These are phyloP conservation scores for Chaetodon auriga DNA, from an alignment of 2,113 vertebrate species.

Conservation along the genomic window DNA sequence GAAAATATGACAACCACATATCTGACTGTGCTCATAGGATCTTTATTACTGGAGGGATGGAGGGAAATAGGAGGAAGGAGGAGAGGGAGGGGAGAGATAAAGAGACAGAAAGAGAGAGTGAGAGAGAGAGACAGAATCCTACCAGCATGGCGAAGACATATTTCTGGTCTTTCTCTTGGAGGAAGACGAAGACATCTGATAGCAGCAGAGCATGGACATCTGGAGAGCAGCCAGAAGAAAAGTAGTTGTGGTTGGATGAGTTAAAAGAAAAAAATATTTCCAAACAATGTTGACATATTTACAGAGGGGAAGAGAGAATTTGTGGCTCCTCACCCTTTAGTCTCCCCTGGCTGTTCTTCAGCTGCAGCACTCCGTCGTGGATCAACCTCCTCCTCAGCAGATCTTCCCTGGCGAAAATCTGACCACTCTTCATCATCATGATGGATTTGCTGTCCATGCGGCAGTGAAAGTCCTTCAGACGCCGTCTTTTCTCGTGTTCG, in stretches of 20 bases:
- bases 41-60: conserved; percentile 28
- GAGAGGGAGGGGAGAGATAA: neutral
- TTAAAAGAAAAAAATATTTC: neutral
- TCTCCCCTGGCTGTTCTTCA: conserved; percentile 88
- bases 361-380: conserved; percentile 90
- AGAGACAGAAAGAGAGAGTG: neutral
- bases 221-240: conserved; percentile 66
- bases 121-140: conserved; percentile 65
- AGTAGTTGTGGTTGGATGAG: neutral
- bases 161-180: conserved; percentile 98
- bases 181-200: conserved; percentile 92
- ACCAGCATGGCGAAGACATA: conserved; percentile 96
- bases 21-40: conserved; percentile 28
- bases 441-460: conserved; percentile 95
- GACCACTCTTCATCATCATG: conserved; percentile 95
- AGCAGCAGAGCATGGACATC: conserved; percentile 95
- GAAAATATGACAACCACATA: conserved; percentile 59
- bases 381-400: conserved; percentile 91
- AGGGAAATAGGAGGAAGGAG: neutral
- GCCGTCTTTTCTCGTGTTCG: conserved; percentile 92
- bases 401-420: conserved; percentile 97
- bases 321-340: conserved; percentile 88
- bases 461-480: conserved; percentile 91
- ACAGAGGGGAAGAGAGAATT: neutral
- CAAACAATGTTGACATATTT: neutral